These are phyloP conservation scores for Eupithecia abbreviata DNA, from an alignment of 2,888 invertebrate genomes.

Conservation along the genomic window DNA sequence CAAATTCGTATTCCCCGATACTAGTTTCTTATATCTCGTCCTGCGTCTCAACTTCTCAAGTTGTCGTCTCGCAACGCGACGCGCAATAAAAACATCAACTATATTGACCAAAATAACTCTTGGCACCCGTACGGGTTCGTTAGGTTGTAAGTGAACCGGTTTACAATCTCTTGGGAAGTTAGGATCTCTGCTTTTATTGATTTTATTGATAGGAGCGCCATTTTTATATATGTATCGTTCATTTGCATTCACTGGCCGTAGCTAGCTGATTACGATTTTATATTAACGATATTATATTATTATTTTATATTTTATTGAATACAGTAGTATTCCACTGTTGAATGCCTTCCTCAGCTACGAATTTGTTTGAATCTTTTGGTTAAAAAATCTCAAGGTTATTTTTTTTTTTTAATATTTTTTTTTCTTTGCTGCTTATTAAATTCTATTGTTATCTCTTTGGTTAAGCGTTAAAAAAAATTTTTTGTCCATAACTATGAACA, in stretches of 20 bases:
- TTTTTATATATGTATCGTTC: not conserved
- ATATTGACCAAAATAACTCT: slow-evolving; percentile 83
- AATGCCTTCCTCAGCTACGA: not conserved
- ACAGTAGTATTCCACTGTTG: not conserved
- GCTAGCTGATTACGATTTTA: no score
- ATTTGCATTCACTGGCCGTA: not conserved
- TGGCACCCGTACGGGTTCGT: slow-evolving; percentile 76
- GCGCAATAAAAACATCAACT: slow-evolving; percentile 83
- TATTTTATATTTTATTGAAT: not conserved
- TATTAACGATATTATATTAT: no score
- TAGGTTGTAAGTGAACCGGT: slow-evolving; percentile 72
- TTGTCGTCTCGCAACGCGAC: slow-evolving; percentile 69
- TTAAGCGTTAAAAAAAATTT: not conserved
- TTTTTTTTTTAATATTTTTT: not conserved
- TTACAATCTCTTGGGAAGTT: slow-evolving; percentile 55
- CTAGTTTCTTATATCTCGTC: slow-evolving; percentile 71
- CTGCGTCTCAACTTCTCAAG: slow-evolving; percentile 59
- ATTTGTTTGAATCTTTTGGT: not conserved
- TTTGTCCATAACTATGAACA: no score
- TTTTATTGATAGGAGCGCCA: not conserved
- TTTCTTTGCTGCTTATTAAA: not conserved
- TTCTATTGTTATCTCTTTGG: not conserved
- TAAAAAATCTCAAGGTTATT: not conserved
- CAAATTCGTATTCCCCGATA: slow-evolving; percentile 26
- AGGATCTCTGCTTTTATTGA: slow-evolving; percentile 7